These are phyloP conservation scores for Lingula anatina DNA, from an alignment of 2,888 invertebrate species.

Conservation along the genomic window DNA sequence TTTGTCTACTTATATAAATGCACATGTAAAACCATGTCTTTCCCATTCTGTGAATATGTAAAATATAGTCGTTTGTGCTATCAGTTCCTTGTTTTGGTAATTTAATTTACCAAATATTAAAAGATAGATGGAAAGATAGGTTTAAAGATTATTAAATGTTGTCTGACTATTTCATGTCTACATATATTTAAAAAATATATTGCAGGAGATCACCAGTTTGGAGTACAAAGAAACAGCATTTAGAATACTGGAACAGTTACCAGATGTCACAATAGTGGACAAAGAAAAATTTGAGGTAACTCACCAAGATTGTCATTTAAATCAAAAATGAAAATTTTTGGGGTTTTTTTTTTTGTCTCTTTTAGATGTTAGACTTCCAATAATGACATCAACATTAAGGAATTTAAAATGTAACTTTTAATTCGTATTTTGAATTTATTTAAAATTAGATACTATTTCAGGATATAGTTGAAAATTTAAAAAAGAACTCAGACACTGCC, in stretches of 20 bases:
- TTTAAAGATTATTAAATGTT: no score
- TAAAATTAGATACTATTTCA: constrained; percentile 11
- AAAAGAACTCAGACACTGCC: constrained; percentile 20
- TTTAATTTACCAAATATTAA: no score
- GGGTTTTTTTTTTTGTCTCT: not conserved
- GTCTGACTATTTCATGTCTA: not conserved
- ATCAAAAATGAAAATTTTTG: no score
- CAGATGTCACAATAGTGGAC: constrained; percentile 60
- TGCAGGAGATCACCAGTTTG: constrained; percentile 46
- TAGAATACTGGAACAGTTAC: constrained; percentile 60
- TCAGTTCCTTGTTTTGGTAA: no score
- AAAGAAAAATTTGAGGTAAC: constrained; percentile 60
- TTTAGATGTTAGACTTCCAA: not conserved
- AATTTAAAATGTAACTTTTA: not conserved
- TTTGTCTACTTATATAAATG: no score
- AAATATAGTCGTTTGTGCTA: no score
- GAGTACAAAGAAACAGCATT: constrained; percentile 59
- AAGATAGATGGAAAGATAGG: no score
- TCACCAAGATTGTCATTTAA: no score
- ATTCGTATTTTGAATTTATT: not conserved
- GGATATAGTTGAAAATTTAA: constrained; percentile 23
- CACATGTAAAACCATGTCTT: no score
- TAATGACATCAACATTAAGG: not conserved
- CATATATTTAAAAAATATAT: constrained; percentile 2
- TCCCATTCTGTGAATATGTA: no score